These are phyloP conservation scores for Catharus ustulatus DNA, from an alignment of 2,797 vertebrate genomes.

Conservation along the genomic window DNA sequence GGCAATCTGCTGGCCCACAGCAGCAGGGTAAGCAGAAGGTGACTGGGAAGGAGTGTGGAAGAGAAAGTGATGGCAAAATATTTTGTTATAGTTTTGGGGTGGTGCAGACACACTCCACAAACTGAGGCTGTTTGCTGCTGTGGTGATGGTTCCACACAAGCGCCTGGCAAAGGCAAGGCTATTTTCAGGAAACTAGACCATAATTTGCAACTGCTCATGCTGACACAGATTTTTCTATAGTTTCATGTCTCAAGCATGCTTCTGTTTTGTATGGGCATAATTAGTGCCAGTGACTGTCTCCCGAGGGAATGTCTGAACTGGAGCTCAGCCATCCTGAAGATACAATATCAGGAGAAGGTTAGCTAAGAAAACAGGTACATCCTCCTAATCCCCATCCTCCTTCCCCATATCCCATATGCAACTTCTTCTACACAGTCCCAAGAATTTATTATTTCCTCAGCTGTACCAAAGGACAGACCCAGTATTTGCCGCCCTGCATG, in stretches of 20 bases:
- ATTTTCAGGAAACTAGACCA: conserved; percentile 12
- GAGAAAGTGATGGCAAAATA: neutral
- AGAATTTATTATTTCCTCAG: neutral
- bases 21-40: neutral
- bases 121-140: neutral
- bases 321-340: neutral
- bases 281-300: neutral
- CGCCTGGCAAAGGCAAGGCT: neutral
- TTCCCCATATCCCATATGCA: neutral
- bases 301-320: neutral
- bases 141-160: neutral
- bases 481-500: neutral
- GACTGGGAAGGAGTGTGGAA: neutral
- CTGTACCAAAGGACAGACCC: neutral
- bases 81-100: neutral
- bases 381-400: neutral
- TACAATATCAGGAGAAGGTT: neutral
- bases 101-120: neutral
- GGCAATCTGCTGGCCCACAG: neutral
- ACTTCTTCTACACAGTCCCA: neutral
- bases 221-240: conserved; percentile 34
- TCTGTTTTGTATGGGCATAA: conserved; percentile 24
- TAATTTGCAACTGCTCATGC: conserved; percentile 1
- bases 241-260: conserved; percentile 22
- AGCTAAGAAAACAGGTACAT: neutral